phyloP scores from a whole-genome alignment of 2,113 vertebrate species.

The Eupsittula cactorum region DNA sequence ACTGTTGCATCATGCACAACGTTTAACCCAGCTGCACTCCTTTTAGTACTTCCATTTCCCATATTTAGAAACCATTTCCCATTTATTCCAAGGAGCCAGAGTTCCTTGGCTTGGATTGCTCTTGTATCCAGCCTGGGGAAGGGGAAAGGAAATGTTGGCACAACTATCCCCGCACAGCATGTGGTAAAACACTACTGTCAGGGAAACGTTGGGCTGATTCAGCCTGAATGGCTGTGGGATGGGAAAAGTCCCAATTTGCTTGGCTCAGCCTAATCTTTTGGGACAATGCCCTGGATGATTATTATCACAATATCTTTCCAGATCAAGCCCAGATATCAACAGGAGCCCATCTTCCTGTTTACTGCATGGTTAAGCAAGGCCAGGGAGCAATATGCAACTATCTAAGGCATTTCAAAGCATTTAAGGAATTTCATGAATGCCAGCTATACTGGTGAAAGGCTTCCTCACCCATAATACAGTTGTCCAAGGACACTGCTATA shows the following conservation, averaged over 20 bases:
- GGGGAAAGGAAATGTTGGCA: background rate
- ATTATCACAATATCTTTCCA: background rate
- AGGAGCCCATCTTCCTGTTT: slow-evolving; percentile 20
- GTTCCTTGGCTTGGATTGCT: background rate
- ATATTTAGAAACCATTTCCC: background rate
- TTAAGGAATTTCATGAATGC: background rate
- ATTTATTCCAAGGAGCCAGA: background rate
- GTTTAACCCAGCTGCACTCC: background rate
- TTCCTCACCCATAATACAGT: background rate
- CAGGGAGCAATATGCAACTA: background rate
- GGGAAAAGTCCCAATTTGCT: background rate
- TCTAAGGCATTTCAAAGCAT: background rate
- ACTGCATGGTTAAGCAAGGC: background rate
- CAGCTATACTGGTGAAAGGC: background rate
- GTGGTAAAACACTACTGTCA: background rate
- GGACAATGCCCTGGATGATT: background rate
- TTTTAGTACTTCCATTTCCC: background rate
- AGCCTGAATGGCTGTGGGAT: background rate
- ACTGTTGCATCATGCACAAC: background rate
- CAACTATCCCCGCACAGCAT: accelerated
- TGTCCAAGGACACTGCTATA: background rate
- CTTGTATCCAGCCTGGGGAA: background rate
- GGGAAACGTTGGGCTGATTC: background rate
- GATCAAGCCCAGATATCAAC: background rate
- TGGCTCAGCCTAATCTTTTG: background rate